A percentile compares a stretch with the other conserved stretches of the same genome.
Conservation (phyloP, 2,113 vertebrate genomes). For the Mola mola region DNA sequence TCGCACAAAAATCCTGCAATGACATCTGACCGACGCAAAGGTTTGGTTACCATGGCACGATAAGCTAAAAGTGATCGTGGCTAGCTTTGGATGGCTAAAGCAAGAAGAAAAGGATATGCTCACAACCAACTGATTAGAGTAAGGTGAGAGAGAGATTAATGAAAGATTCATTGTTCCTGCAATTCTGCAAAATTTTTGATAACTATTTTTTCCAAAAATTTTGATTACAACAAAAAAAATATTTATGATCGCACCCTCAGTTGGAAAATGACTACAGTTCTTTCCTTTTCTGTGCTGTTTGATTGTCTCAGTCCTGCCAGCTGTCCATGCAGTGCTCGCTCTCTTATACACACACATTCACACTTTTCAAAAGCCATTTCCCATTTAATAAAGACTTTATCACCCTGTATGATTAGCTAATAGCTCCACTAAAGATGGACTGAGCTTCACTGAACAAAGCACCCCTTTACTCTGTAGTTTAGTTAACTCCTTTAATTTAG, state of each 20-base stretch:
- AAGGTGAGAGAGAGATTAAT: no score
- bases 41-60: no score
- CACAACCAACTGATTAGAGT: no score
- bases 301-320: constrained; percentile 4
- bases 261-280: neutral
- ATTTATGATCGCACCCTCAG: neutral
- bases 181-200: no score
- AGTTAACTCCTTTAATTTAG: constrained; percentile 40
- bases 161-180: no score
- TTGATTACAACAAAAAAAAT: no score
- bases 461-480: constrained; percentile 50
- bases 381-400: constrained; percentile 51
- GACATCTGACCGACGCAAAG: no score
- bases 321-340: neutral
- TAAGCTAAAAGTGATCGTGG: no score
- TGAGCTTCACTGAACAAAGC: constrained; percentile 56
- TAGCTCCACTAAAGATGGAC: constrained; percentile 42
- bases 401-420: constrained; percentile 51
- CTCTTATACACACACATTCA: constrained; percentile 23
- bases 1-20: no score
- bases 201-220: no score
- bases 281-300: constrained; percentile 3
- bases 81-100: no score
- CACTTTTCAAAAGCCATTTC: constrained; percentile 13
- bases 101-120: no score